These are phyloP conservation scores for Echinarachnius parma DNA, from an alignment of 53 echinoderm and acorn worm genomes.

Conservation along the genomic window DNA sequence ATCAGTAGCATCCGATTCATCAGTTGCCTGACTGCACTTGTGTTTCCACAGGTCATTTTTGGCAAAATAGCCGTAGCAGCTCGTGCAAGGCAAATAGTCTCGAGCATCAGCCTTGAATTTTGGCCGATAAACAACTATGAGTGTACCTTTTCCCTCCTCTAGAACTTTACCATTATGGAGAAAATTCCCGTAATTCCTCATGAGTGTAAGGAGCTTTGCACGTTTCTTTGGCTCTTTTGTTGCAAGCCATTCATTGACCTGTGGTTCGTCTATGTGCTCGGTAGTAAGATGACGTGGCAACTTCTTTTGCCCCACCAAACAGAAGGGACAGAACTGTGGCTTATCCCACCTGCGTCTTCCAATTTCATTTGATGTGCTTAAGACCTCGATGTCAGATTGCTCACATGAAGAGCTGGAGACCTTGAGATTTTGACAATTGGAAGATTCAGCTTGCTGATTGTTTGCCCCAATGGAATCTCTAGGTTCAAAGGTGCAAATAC, in stretches of 20 bases:
- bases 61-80: slow-evolving; percentile 57
- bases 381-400: no score
- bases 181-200: slow-evolving; percentile 57
- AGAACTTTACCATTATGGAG: slow-evolving; percentile 54
- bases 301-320: slow-evolving; percentile 40
- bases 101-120: slow-evolving; percentile 17
- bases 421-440: slow-evolving; percentile 32
- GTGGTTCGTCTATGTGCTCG: slow-evolving; percentile 24
- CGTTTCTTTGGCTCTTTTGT: slow-evolving; percentile 30
- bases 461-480: slow-evolving; percentile 32
- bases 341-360: slow-evolving; percentile 58
- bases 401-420: slow-evolving; percentile 52
- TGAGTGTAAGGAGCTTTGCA: slow-evolving; percentile 21
- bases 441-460: slow-evolving; percentile 40
- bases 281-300: slow-evolving; percentile 56
- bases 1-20: slow-evolving; percentile 10
- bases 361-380: slow-evolving; percentile 40
- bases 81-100: slow-evolving; percentile 60
- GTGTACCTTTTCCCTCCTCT: slow-evolving; percentile 47
- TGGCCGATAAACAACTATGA: slow-evolving; percentile 56
- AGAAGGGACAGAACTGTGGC: slow-evolving; percentile 67
- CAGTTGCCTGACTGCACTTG: slow-evolving; percentile 30
- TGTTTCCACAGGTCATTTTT: slow-evolving; percentile 72
- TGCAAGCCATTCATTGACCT: slow-evolving; percentile 39
- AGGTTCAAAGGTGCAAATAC: slow-evolving; percentile 28